Evolutionary conservation across 1,140 invertebrate species (phyloP), one percentile per base, ranked within the genome.

Genomic region (Tetragnatha versicolor): DNA sequence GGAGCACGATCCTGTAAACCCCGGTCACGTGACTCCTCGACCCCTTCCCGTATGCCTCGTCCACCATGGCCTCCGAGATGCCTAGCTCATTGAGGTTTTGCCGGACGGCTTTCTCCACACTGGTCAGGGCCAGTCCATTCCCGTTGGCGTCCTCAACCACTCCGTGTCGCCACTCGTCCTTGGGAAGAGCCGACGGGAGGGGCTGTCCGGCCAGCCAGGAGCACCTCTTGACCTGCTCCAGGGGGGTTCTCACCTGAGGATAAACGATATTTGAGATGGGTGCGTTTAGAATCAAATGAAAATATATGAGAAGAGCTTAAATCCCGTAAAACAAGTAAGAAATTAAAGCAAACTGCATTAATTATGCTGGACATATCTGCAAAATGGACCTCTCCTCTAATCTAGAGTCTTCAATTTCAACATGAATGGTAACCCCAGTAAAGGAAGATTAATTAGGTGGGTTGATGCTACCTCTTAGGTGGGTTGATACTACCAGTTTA

Each of bases 1-100:
- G 72, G 4, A 82, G 27, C 3, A 80, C 25, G 17, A 82, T 81
- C 17, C 90, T 83, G 82, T 91, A 91, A 14, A 89, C 88, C 2
- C 90, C 90, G 9, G 89, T 88, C 27, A 90, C 84, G 72, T 86
- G 87, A 80, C 86, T 89, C 39, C 87, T 83, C 0, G 87, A 86
- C 14, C 89, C 89, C 49, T 85, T 85, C 9, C 83, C 80, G 14
- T 84, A 80, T 65, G 87, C 83, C n/a, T 86, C 83, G 70, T 85
- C 83, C 10, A 90, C 83, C 82, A 89, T 86, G n/a, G 85, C 83
- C 1, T 86, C 84, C 5, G 84, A 86, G 25, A 91, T 89, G 3
- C 90, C 90, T 2, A 90, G 82, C 17, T 86, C 85, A 37, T 83
- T 80, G 35, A 91, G 82, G 37, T 86, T 84, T 65, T 84, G 82